Percentiles rank a stretch among this genome's conserved stretches.
These are phyloP conservation scores for Lepidocolaptes lacrymiger DNA, from an alignment of 2,797 vertebrate species.

Conservation along the genomic window DNA sequence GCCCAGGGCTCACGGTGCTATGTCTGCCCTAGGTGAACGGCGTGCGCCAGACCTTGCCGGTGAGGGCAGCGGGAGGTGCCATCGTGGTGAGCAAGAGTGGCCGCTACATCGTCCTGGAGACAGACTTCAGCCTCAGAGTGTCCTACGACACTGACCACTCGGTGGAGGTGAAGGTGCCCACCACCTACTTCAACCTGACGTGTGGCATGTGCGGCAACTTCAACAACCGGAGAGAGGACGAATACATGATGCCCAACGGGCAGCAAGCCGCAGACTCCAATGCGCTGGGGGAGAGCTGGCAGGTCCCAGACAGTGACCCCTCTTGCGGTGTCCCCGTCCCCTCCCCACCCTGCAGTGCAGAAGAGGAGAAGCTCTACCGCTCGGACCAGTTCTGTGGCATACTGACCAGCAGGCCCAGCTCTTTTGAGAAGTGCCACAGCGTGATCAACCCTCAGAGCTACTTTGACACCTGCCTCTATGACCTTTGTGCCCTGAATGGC, in stretches of 20 bases:
- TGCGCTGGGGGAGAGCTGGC: slow-evolving; percentile 79
- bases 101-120: slow-evolving; percentile 75
- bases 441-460: slow-evolving; percentile 76
- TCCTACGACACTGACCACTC: slow-evolving; percentile 79
- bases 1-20: not conserved
- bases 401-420: slow-evolving; percentile 74
- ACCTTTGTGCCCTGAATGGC: slow-evolving; percentile 81
- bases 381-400: slow-evolving; percentile 80
- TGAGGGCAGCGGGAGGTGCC: slow-evolving; percentile 58
- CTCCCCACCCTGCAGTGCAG: slow-evolving; percentile 66
- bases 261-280: slow-evolving; percentile 53
- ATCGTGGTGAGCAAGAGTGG: slow-evolving; percentile 73
- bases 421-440: slow-evolving; percentile 78
- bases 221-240: slow-evolving; percentile 77
- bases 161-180: slow-evolving; percentile 80
- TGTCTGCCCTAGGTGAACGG: slow-evolving; percentile 79
- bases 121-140: slow-evolving; percentile 77
- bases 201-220: slow-evolving; percentile 90
- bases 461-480: slow-evolving; percentile 80
- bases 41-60: slow-evolving; percentile 80
- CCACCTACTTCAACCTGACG: slow-evolving; percentile 76
- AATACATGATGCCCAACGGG: slow-evolving; percentile 74
- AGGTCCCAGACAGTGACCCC: slow-evolving; percentile 21
- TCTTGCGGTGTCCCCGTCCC: slow-evolving; percentile 68
- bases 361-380: slow-evolving; percentile 71